Percentiles rank a stretch among this genome's conserved stretches.
These are phyloP conservation scores for Thamnaconus septentrionalis DNA, from an alignment of 2,113 vertebrate species.

Conservation along the genomic window DNA sequence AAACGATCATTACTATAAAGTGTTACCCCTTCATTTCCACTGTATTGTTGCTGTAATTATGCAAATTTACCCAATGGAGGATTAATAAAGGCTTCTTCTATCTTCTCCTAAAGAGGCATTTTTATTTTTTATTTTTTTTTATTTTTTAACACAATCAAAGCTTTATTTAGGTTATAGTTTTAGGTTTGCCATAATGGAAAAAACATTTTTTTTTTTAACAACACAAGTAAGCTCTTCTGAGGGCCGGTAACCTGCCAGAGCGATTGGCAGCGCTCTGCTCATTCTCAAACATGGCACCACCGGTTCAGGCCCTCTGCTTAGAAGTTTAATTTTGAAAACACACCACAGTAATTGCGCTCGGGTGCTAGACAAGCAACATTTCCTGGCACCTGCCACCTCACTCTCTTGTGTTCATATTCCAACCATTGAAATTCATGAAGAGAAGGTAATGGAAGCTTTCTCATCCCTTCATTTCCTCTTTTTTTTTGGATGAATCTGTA, in stretches of 20 bases:
- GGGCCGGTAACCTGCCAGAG: not conserved
- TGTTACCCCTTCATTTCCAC: no score
- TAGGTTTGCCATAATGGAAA: no score
- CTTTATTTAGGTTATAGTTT: no score
- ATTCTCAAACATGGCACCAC: slow-evolving; percentile 21
- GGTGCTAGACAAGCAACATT: slow-evolving; percentile 30
- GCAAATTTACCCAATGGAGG: no score
- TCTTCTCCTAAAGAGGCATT: no score
- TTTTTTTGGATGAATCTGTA: slow-evolving; percentile 24
- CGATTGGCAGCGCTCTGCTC: slow-evolving; percentile 34
- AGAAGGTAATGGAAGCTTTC: slow-evolving; percentile 15
- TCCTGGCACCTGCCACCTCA: slow-evolving; percentile 17
- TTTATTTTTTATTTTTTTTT: no score
- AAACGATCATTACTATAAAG: no score
- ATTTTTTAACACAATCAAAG: no score
- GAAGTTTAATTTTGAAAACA: slow-evolving; percentile 56
- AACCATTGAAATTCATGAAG: slow-evolving; percentile 40
- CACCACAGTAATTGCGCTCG: slow-evolving; percentile 48
- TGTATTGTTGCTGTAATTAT: no score
- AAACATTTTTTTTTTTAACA: no score
- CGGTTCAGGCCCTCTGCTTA: slow-evolving; percentile 29
- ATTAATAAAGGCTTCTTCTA: no score
- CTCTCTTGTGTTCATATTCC: slow-evolving; percentile 40
- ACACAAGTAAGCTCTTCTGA: not conserved
- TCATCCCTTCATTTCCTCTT: slow-evolving; percentile 5